phyloP scores from a whole-genome alignment of 2,797 vertebrate genomes.

The Cyprinella venusta region DNA sequence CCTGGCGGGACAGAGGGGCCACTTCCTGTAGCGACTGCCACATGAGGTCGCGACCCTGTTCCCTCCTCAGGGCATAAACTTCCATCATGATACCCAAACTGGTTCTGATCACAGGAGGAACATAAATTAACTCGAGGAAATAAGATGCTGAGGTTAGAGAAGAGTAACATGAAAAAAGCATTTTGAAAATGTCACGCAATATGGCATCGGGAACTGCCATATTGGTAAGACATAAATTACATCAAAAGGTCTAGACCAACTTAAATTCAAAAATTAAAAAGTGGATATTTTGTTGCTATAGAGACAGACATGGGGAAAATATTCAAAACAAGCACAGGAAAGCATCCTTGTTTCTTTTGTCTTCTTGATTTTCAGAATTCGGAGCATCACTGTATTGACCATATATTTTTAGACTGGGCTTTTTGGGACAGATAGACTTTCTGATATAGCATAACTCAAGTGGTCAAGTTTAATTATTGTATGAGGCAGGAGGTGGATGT shows the following conservation, averaged over 20 bases:
- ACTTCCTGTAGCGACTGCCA: conserved; percentile 68
- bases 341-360: not conserved
- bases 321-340: not conserved
- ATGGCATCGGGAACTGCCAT: not conserved
- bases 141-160: not conserved
- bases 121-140: not conserved
- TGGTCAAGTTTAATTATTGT: not conserved
- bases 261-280: not conserved
- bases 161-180: not conserved
- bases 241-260: not conserved
- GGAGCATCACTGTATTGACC: no score
- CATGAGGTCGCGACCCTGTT: conserved; percentile 60
- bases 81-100: conserved; percentile 91
- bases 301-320: not conserved
- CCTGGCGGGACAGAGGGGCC: conserved; percentile 68
- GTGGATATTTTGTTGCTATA: not conserved
- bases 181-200: not conserved
- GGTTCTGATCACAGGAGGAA: conserved; percentile 78
- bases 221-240: not conserved
- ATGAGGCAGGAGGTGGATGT: conserved; percentile 2
- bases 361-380: not conserved
- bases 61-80: conserved; percentile 71
- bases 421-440: not conserved
- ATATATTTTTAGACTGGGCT: not conserved
- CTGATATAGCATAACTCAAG: not conserved